Percentiles rank a stretch among this genome's conserved stretches.
Evolutionary conservation across 2,888 invertebrate species (phyloP).

Genomic region (Apodemia hepburni): DNA sequence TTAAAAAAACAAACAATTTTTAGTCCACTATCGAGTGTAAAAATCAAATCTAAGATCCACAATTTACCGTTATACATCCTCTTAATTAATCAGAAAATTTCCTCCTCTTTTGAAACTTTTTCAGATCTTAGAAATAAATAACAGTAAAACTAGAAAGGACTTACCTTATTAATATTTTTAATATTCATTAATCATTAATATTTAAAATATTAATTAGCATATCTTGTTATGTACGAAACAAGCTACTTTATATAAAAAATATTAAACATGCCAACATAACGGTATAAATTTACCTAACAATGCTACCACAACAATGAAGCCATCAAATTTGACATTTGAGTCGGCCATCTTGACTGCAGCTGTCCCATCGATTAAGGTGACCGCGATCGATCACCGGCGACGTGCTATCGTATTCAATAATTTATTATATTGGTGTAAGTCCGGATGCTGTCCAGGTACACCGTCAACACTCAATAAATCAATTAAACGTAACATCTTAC

Average conservation of each 20-base stretch:
- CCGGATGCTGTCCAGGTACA: constrained; percentile 56
- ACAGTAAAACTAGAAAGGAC: no score
- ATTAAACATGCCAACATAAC: constrained; percentile 18
- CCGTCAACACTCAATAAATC: constrained; percentile 74
- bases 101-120: no score
- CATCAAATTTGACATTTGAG: constrained; percentile 40
- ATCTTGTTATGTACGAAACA: not conserved
- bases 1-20: no score
- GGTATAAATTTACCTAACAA: constrained; percentile 35
- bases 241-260: not conserved
- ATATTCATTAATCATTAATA: not conserved
- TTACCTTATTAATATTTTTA: not conserved
- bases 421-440: constrained; percentile 62
- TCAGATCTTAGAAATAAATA: no score
- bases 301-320: constrained; percentile 50
- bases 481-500: constrained; percentile 64
- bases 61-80: no score
- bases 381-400: constrained; percentile 55
- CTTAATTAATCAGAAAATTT: no score
- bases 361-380: constrained; percentile 49
- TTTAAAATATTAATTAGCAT: not conserved
- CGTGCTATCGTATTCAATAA: constrained; percentile 54
- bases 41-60: no score
- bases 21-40: no score
- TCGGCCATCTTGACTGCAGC: constrained; percentile 54